Conservation (phyloP, 2,797 vertebrate genomes). For the Megalops cyprinoides region DNA sequence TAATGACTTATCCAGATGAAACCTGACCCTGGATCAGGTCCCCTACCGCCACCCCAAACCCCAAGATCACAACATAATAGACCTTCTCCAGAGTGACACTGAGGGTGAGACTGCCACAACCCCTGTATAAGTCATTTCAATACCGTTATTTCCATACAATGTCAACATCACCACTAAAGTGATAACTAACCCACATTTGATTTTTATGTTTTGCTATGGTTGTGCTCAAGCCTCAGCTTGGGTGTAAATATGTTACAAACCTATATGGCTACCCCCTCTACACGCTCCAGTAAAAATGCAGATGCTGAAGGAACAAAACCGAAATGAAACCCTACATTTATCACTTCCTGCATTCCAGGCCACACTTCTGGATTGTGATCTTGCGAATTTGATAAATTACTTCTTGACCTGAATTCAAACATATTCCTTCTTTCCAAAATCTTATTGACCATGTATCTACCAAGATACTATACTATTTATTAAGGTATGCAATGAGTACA, state of each 20-base stretch:
- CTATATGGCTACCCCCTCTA: too few species aligned
- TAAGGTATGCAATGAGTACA: too few species aligned
- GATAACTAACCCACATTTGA: background rate
- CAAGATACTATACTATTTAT: too few species aligned
- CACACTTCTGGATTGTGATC: too few species aligned
- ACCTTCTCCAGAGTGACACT: background rate
- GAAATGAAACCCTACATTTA: background rate
- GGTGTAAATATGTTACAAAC: too few species aligned
- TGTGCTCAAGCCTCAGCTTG: background rate
- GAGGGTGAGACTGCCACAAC: background rate
- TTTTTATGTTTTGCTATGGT: background rate
- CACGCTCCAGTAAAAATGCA: background rate
- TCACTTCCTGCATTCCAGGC: too few species aligned
- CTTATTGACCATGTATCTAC: too few species aligned
- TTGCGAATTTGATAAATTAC: too few species aligned
- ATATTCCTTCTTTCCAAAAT: too few species aligned
- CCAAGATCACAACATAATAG: background rate
- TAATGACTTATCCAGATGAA: background rate
- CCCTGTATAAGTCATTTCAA: background rate
- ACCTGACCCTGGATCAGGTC: conserved; percentile 4
- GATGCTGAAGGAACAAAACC: background rate
- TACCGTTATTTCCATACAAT: background rate
- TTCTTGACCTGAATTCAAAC: too few species aligned
- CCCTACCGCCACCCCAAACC: background rate
- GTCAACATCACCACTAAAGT: background rate